Percentiles rank a stretch among this genome's conserved stretches.
phyloP scores from a whole-genome alignment of 2,113 vertebrate genomes.

The Coregonus clupeaformis region DNA sequence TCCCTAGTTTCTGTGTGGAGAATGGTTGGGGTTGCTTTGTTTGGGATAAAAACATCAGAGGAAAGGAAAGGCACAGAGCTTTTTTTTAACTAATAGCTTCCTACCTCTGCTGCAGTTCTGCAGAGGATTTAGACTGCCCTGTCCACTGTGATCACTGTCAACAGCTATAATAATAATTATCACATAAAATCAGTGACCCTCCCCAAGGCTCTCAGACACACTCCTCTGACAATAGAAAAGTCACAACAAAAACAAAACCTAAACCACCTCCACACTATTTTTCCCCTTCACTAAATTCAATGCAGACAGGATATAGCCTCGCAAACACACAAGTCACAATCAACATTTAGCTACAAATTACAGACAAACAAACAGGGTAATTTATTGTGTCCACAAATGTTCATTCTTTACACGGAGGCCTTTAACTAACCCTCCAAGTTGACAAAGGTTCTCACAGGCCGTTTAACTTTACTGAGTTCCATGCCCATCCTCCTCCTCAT shows the following conservation, averaged over 20 bases:
- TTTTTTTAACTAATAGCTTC: constrained; percentile 9
- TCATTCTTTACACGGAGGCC: not conserved
- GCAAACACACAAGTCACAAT: constrained; percentile 21
- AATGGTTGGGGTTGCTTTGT: not conserved
- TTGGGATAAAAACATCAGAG: constrained; percentile 15
- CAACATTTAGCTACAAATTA: not conserved
- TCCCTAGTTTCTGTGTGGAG: not conserved
- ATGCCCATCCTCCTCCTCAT: not conserved
- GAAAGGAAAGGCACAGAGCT: constrained; percentile 62
- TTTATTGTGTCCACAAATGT: not conserved
- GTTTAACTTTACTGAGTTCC: too few relatives aligned
- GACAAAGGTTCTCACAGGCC: too few relatives aligned
- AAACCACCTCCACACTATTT: not conserved
- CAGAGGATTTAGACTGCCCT: constrained; percentile 38
- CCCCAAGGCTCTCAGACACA: constrained; percentile 12
- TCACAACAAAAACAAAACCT: constrained; percentile 29
- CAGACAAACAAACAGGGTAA: not conserved
- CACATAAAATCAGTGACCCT: not conserved
- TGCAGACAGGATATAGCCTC: constrained; percentile 34
- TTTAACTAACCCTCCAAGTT: too few relatives aligned
- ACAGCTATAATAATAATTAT: constrained; percentile 8
- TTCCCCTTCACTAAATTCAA: constrained; percentile 5
- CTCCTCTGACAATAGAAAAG: constrained; percentile 20
- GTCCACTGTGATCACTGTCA: constrained; percentile 60
- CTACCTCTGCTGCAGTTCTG: constrained; percentile 28